Conservation (phyloP, 2,113 vertebrate genomes). For the Oreocharis arfaki region DNA sequence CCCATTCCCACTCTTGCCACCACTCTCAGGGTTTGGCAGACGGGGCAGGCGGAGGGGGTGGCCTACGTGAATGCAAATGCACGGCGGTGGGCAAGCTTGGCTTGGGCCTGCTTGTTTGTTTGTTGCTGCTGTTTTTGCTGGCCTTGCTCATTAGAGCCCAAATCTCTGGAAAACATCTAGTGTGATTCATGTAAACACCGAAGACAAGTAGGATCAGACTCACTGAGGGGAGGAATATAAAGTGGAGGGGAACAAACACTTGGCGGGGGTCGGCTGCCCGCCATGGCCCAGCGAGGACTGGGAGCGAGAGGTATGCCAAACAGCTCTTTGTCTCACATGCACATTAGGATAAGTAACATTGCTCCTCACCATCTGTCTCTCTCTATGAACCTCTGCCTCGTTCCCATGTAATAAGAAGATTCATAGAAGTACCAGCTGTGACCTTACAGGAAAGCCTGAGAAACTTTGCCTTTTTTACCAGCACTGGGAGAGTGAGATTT, state of each 20-base stretch:
- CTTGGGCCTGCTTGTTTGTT: not conserved
- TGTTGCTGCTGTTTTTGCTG: constrained; percentile 10
- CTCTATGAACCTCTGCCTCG: constrained; percentile 45
- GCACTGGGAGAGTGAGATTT: constrained; percentile 1
- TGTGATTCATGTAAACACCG: not conserved
- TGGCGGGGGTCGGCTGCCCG: not conserved
- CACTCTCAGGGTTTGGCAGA: not conserved
- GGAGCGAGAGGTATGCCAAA: constrained; percentile 43
- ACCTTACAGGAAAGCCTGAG: constrained; percentile 53
- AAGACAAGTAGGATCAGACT: not conserved
- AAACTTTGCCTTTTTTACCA: constrained; percentile 49
- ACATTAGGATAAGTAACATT: constrained; percentile 61
- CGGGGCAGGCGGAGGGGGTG: not conserved
- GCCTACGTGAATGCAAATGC: not conserved
- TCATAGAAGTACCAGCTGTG: constrained; percentile 61
- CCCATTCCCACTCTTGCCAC: not conserved
- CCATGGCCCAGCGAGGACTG: not conserved
- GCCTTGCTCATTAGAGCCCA: not conserved
- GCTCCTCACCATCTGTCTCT: constrained; percentile 64
- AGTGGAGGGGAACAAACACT: not conserved
- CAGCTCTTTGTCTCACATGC: constrained; percentile 63
- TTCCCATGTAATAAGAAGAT: constrained; percentile 59
- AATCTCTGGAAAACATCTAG: constrained; percentile 10
- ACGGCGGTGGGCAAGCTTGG: not conserved
- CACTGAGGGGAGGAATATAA: not conserved